Base-by-base conservation (phyloP, 2,888 invertebrate species). In the Xylota segnis region DNA sequence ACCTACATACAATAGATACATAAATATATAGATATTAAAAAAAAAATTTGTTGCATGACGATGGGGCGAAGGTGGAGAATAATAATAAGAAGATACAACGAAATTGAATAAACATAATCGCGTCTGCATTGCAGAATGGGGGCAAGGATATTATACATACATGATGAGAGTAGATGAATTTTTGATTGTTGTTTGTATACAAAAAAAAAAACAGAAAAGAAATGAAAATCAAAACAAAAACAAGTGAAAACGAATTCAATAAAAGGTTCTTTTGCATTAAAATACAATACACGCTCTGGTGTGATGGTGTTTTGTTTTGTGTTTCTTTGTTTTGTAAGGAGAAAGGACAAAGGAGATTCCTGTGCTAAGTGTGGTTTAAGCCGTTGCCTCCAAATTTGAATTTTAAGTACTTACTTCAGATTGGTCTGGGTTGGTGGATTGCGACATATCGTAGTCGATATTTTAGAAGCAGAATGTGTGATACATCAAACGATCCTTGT, bases 61-160 rank as follows among this genome's bases (percentile, higher is more conserved):
- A 52, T 14, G 14, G 43, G 47, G 40, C 52, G 54, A 50, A 40
- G 58, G 65, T 56, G 50, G 58, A 79, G 47, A 14, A 70, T 23
- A 81, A 75, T 66, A 81, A 84, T 59, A 75, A 58, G 43, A 70
- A 83, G 29, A 79, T 54, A 82, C 68, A 84, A 79, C 70, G 76
- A 86, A 86, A 86, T 86, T 86, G 82, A 86, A 86, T 86, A 86
- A 86, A 82, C 86, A 82, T 86, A 86, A 86, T 82, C 76, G 71
- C 50, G 82, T 86, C 86, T 86, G 86, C 86, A 86, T 61, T 86
- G 86, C 86, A 86, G 86, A 86, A 86, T 76, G 86, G 63, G 82
- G 86, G 76, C 86, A 86, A 86, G 86, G 86, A 86, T 82, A 82
- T 76, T 82, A 86, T 68, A 32, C 10, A 86, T 72, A 72, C 72